These are phyloP conservation scores for Ctenopoma kingsleyae DNA, from an alignment of 2,797 vertebrate species.

Conservation along the genomic window DNA sequence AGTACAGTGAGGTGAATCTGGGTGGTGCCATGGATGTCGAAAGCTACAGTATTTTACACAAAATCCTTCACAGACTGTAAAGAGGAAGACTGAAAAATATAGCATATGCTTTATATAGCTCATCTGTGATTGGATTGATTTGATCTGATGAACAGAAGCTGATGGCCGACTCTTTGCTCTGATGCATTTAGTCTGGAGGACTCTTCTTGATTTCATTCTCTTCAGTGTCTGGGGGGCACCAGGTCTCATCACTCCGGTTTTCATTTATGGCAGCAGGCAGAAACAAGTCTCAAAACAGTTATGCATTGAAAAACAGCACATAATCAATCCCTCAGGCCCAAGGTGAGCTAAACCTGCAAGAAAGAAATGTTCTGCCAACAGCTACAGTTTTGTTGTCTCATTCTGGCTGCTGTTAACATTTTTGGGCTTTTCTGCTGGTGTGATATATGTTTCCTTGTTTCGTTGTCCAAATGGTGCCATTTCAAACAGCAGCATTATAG, in stretches of 20 bases:
- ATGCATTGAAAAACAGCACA: slow-evolving; percentile 16
- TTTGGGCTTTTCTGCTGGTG: neutral
- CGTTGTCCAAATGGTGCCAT: neutral
- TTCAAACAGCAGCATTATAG: neutral
- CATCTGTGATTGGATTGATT: slow-evolving; percentile 6
- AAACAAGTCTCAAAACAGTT: slow-evolving; percentile 13
- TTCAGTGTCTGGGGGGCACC: slow-evolving; percentile 18
- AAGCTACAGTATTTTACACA: neutral
- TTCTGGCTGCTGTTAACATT: neutral
- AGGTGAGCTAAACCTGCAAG: slow-evolving; percentile 20
- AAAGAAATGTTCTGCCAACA: slow-evolving; percentile 24
- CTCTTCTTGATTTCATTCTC: slow-evolving; percentile 33
- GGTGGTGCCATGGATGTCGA: neutral
- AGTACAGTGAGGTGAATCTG: no score
- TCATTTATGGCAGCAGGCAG: slow-evolving; percentile 10
- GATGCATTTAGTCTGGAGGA: slow-evolving; percentile 30
- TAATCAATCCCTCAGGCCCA: slow-evolving; percentile 21
- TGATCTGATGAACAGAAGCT: slow-evolving; percentile 22
- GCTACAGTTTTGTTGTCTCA: neutral
- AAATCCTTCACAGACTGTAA: neutral
- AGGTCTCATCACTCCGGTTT: slow-evolving; percentile 33
- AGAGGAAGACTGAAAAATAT: neutral
- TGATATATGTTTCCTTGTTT: slow-evolving; percentile 2
- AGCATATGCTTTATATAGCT: neutral
- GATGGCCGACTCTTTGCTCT: slow-evolving; percentile 29